Base-by-base conservation (phyloP, 1,140 invertebrate species). In the Odontomachus brunneus region DNA sequence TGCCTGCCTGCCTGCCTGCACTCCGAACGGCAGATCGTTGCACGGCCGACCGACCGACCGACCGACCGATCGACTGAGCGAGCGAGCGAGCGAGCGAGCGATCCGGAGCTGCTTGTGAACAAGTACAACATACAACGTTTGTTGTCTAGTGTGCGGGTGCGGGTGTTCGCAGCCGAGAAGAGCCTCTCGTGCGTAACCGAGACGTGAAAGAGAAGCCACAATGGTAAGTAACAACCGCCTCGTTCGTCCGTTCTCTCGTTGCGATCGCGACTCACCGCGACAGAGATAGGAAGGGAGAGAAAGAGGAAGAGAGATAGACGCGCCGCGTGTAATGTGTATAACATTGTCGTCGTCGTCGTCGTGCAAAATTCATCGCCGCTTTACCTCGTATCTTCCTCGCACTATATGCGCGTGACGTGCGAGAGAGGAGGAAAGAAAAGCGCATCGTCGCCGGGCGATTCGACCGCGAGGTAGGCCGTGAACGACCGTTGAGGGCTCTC, bases 191-290 rank as follows among this genome's bases (percentile, higher is more conserved):
- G 66, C 67, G 62, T 73, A 55, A 53, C 17, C 29, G 59, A 83
- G 48, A 69, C 69, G 65, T 65, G 73, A 78, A 82, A 74, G 24
- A 19, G 59, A 49, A 63, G 59, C 71, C 81, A 86, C 66, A 59
- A 88, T 89, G 88, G 87, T 88, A 88, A 88, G 88, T 85, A 59
- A n/a, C 19, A 11, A 19, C 19, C 9, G 59, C 24, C 5, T 80
- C 24, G 67, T 67, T 29, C 26, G 38, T 44, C 0, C 0, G 9
- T 33, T 33, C 29, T 2, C 29, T 33, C 29, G 5, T 33, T 33
- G 29, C 29, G 29, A 33, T 33, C 44, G 14, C 53, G 51, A 57
- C 14, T 33, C 15, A 29, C 19, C 19, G n/a, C 29, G 29, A 33
- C 2, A 33, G 29, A 33, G 29, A 33, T 2, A 33, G 29, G 5